Conservation (phyloP, 2,113 vertebrate genomes). For the Chelonoidis abingdonii region DNA sequence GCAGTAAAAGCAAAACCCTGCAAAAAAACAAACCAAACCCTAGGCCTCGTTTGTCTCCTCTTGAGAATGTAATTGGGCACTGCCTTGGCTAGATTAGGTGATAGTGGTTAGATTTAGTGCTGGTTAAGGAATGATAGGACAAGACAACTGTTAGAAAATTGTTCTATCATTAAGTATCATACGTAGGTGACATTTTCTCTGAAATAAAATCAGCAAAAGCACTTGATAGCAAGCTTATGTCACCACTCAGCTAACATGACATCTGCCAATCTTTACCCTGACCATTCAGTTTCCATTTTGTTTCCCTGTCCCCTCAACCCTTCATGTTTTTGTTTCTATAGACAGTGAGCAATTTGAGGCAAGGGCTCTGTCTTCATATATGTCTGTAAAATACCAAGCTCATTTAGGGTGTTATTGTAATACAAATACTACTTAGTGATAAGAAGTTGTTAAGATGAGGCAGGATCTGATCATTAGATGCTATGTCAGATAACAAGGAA, state of each 20-base stretch:
- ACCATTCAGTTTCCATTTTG: neutral
- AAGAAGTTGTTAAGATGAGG: neutral
- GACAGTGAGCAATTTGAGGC: neutral
- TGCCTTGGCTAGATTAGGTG: neutral
- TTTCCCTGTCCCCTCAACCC: neutral
- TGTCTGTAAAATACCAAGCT: neutral
- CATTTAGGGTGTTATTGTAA: neutral
- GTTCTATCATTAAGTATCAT: neutral
- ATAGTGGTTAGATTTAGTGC: neutral
- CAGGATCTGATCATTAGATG: neutral
- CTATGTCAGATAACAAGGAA: neutral
- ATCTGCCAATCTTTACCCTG: neutral
- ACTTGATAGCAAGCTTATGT: neutral
- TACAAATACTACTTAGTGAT: neutral
- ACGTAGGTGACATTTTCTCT: neutral
- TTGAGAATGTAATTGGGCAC: neutral
- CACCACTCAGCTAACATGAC: neutral
- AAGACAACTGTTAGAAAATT: neutral
- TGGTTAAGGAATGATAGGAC: neutral
- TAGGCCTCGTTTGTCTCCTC: neutral
- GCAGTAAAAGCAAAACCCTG: neutral
- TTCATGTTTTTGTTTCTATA: neutral
- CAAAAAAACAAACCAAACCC: too few relatives aligned
- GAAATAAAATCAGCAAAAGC: neutral
- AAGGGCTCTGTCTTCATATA: neutral